Percentiles rank a stretch among this genome's conserved stretches.
Conservation (phyloP, 2,888 invertebrate genomes). For the Chelonus formosanus region DNA sequence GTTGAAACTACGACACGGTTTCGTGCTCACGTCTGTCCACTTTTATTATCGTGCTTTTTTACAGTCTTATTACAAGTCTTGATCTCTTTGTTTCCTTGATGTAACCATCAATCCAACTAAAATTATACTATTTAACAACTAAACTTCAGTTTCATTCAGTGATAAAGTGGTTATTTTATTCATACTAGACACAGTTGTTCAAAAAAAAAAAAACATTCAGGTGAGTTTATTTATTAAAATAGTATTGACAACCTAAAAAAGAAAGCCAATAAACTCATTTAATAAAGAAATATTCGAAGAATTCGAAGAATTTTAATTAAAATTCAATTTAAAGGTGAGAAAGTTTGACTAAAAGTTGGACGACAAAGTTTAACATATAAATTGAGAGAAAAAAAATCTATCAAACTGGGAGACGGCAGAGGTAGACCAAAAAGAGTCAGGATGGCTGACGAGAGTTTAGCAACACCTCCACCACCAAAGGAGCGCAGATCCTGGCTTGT, state of each 20-base stretch:
- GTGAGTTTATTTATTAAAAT: background rate
- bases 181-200: background rate
- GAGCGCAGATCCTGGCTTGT: conserved; percentile 60
- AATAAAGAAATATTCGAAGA: background rate
- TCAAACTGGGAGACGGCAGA: conserved; percentile 64
- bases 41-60: conserved; percentile 3
- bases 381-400: conserved; percentile 39
- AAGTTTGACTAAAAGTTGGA: background rate
- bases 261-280: background rate
- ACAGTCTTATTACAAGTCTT: background rate
- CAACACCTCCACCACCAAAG: conserved; percentile 67
- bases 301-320: background rate
- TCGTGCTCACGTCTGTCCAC: conserved; percentile 35
- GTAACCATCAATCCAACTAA: background rate
- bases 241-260: too few species aligned
- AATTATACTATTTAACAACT: background rate
- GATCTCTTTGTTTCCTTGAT: too few species aligned
- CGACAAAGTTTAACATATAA: too few species aligned
- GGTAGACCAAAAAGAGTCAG: conserved; percentile 66
- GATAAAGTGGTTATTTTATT: too few species aligned
- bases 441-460: conserved; percentile 73
- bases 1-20: conserved; percentile 50
- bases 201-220: background rate
- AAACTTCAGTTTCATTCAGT: background rate
- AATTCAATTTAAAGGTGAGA: background rate